Evolutionary conservation across 2,888 invertebrate genomes (phyloP), one percentile per base, ranked within the genome.

Genomic region (Protula sp.): DNA sequence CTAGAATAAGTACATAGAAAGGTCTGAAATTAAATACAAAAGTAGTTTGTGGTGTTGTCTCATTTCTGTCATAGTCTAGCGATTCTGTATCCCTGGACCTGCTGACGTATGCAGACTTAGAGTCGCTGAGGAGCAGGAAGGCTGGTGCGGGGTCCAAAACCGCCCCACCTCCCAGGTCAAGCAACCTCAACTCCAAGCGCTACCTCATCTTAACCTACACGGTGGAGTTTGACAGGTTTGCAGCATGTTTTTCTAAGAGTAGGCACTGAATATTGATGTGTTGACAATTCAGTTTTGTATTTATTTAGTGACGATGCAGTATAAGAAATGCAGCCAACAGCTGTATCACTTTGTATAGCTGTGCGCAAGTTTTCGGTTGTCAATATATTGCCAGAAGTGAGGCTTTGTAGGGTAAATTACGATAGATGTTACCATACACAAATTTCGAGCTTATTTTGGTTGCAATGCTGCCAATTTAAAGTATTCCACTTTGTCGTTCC

Each of bases 171-270:
- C 60, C 62, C 9, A 31, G 48, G 4, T 63, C 70, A 22, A 68
- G 71, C 1, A 59, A 72, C 2, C 67, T 78, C 3, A 74, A 73
- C 61, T 71, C 76, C 26, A 80, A 78, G 65, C 66, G 79, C 52
- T 80, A 78, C 63, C 73, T 80, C 55, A 80, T 80, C 30, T 66
- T 80, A 5, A 79, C 78, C 5, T 80, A 80, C 66, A 78, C 77
- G 59, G 80, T 78, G 30, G 80, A 80, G 60, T 80, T 79, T 75
- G 80, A 80, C 69, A 76, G 77, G 79, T 78, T n/a, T n/a, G n/a
- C n/a, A n/a, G n/a, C n/a, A 61, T 52, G 52, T 47, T n/a, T 22
- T 28, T 30, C 26, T 14, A 14, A 3, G n/a, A 2, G n/a, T n/a
- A n/a, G n/a, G n/a, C n/a, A n/a, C n/a, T n/a, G n/a, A n/a, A n/a